A percentile compares a stretch with the other conserved stretches of the same genome.
phyloP scores from a whole-genome alignment of 2,888 invertebrate species.

The Philhelius pedissequus region DNA sequence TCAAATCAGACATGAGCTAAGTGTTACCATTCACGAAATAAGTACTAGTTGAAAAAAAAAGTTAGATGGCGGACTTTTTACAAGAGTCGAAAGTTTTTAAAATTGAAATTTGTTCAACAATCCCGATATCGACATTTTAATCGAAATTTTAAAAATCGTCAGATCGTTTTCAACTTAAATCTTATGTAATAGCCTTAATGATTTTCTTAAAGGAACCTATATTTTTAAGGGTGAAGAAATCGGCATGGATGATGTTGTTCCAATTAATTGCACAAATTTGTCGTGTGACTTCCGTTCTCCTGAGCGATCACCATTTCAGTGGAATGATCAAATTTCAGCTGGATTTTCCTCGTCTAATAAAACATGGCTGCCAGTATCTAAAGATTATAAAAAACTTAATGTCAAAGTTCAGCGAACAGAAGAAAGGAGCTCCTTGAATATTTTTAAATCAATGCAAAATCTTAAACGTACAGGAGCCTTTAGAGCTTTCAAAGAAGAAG shows the following conservation, averaged over 20 bases:
- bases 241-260: constrained; percentile 81
- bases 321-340: constrained; percentile 79
- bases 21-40: no score
- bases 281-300: constrained; percentile 80
- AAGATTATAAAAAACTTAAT: constrained; percentile 82
- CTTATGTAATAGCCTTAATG: no score
- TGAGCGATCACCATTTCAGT: constrained; percentile 83
- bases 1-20: no score
- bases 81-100: no score
- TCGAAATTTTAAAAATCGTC: no score
- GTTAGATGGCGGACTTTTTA: no score
- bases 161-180: no score
- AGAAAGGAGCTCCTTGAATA: constrained; percentile 80
- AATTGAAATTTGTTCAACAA: no score
- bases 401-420: constrained; percentile 80
- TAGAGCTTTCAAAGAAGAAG: constrained; percentile 71
- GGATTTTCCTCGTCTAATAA: constrained; percentile 82
- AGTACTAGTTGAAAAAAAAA: no score
- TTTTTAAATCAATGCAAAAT: constrained; percentile 81
- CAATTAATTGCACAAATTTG: constrained; percentile 77
- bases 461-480: constrained; percentile 79
- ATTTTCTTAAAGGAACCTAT: no score
- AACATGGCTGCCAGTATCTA: constrained; percentile 85
- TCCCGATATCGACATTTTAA: no score
- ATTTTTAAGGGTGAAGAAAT: constrained; percentile 83